phyloP scores from a whole-genome alignment of 2,113 vertebrate species.

The Dicentrarchus labrax region DNA sequence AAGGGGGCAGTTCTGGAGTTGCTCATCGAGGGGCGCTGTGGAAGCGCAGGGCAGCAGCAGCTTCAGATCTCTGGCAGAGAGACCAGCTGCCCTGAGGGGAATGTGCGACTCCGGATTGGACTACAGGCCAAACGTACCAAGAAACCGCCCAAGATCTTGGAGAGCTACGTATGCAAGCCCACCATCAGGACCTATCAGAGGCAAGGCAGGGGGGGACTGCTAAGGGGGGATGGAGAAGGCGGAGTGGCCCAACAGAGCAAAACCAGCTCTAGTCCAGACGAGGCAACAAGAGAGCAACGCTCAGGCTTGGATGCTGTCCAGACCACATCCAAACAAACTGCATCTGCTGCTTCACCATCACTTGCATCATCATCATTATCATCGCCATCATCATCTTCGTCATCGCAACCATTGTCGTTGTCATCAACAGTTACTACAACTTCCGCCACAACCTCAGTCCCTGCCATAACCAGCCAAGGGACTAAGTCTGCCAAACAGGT shows the following conservation, averaged over 20 bases:
- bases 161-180: constrained; percentile 97
- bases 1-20: constrained; percentile 82
- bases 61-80: constrained; percentile 92
- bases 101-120: constrained; percentile 92
- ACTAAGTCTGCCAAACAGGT: constrained; percentile 80
- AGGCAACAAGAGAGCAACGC: constrained; percentile 67
- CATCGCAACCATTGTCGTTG: constrained; percentile 54
- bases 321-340: constrained; percentile 73
- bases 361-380: constrained; percentile 61
- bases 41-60: constrained; percentile 79
- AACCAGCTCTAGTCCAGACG: constrained; percentile 60
- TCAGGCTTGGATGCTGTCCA: constrained; percentile 68
- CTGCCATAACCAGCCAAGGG: constrained; percentile 59
- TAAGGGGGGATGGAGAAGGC: constrained; percentile 67
- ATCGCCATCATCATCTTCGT: constrained; percentile 46
- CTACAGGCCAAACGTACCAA: constrained; percentile 96
- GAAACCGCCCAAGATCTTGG: constrained; percentile 97
- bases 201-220: constrained; percentile 67
- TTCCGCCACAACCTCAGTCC: constrained; percentile 53
- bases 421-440: constrained; percentile 54
- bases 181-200: constrained; percentile 94
- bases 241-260: constrained; percentile 65
- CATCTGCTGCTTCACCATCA: constrained; percentile 63
- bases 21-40: constrained; percentile 82
- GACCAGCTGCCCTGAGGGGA: constrained; percentile 91